phyloP scores from a whole-genome alignment of 2,888 invertebrate species.

The Catocala sponsa region DNA sequence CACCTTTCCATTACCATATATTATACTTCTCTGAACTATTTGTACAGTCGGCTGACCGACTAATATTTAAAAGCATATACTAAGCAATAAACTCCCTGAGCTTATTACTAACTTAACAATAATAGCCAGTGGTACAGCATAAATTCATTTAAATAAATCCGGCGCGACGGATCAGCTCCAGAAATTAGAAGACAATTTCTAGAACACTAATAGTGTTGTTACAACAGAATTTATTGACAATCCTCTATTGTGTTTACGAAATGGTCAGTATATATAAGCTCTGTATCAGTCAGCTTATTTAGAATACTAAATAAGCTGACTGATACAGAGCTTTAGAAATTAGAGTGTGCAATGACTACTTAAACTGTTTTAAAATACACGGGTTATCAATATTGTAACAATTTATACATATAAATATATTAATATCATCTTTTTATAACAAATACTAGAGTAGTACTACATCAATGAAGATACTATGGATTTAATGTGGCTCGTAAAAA shows the following conservation, averaged over 20 bases:
- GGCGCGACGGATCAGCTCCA: constrained; percentile 33
- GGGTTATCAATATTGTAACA: too few species aligned
- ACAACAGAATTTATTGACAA: constrained; percentile 41
- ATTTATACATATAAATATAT: too few species aligned
- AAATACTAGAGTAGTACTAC: neutral
- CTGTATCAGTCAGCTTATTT: constrained; percentile 1
- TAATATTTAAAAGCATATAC: constrained; percentile 26
- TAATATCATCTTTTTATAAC: neutral
- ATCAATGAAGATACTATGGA: constrained; percentile 12
- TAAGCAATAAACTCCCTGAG: constrained; percentile 38
- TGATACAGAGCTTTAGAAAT: too few species aligned
- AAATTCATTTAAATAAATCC: constrained; percentile 51
- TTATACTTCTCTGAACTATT: constrained; percentile 4
- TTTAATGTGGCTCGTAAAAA: constrained; percentile 17
- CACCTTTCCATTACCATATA: constrained; percentile 2
- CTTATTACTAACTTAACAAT: constrained; percentile 51
- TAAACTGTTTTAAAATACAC: too few species aligned
- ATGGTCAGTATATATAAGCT: too few species aligned
- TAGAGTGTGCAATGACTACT: too few species aligned
- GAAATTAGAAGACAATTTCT: constrained; percentile 49
- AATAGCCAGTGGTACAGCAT: constrained; percentile 37
- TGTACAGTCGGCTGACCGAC: neutral
- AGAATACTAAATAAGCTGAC: too few species aligned
- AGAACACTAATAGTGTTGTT: constrained; percentile 44
- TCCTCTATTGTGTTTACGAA: constrained; percentile 34